Evolutionary conservation across 1,140 invertebrate genomes (phyloP).

Genomic region (Goniozus legneri): DNA sequence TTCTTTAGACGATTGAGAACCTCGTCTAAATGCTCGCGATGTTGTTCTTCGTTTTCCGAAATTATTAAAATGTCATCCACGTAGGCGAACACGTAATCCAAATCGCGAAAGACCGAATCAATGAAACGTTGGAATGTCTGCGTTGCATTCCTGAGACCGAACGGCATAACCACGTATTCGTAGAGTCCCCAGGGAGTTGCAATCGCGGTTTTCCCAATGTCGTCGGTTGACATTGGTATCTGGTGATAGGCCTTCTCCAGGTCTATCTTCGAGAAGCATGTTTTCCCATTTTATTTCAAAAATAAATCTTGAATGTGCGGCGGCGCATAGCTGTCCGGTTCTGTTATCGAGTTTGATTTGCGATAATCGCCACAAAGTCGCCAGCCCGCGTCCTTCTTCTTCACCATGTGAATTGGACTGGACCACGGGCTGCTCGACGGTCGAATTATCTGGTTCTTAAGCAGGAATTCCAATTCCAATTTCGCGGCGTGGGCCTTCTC

Average conservation of each 20-base stretch:
- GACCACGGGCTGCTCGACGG: slow-evolving; percentile 7
- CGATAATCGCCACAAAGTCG: slow-evolving; percentile 30
- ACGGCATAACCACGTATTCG: slow-evolving; percentile 1
- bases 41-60: neutral
- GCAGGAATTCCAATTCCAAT: neutral
- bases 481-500: neutral
- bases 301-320: slow-evolving; percentile 35
- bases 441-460: slow-evolving; percentile 1
- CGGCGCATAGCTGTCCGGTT: slow-evolving; percentile 45
- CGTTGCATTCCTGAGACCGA: neutral
- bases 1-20: neutral
- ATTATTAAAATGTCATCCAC: slow-evolving; percentile 1
- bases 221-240: slow-evolving; percentile 34
- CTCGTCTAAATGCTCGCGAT: neutral
- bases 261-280: slow-evolving; percentile 45
- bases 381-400: slow-evolving; percentile 21
- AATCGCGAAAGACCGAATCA: neutral
- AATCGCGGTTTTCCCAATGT: neutral
- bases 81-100: neutral
- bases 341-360: slow-evolving; percentile 25
- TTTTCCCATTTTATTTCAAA: slow-evolving; percentile 49
- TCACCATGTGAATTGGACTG: slow-evolving; percentile 11
- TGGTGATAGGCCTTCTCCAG: slow-evolving; percentile 49
- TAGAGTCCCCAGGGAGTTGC: neutral
- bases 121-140: neutral